These are phyloP conservation scores for Ctenochaetus hawaiiensis DNA, from an alignment of 2,797 vertebrate genomes.

Conservation along the genomic window DNA sequence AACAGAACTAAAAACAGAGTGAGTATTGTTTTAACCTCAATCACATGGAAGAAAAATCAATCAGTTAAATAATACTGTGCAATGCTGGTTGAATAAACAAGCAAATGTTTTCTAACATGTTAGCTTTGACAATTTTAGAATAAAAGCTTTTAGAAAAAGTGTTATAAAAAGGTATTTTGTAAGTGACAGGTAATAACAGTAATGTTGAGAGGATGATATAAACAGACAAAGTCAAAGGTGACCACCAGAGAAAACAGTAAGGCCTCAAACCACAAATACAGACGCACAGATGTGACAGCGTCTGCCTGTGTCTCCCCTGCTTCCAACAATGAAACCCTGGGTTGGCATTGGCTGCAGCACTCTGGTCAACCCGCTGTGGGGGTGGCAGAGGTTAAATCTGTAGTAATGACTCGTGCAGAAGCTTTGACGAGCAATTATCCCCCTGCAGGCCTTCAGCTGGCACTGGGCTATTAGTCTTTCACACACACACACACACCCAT, in stretches of 20 bases:
- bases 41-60: too few species aligned
- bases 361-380: slow-evolving; percentile 33
- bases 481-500: slow-evolving; percentile 17
- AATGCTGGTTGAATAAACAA: background rate
- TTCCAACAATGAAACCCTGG: slow-evolving; percentile 41
- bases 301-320: slow-evolving; percentile 16
- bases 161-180: too few species aligned
- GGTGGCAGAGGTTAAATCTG: slow-evolving; percentile 73
- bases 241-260: slow-evolving; percentile 14
- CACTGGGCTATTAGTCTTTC: slow-evolving; percentile 53
- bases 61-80: too few species aligned
- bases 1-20: background rate
- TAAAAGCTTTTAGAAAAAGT: background rate
- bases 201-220: background rate
- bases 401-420: slow-evolving; percentile 74
- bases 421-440: slow-evolving; percentile 79
- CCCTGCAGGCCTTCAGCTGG: slow-evolving; percentile 51
- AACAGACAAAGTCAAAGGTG: slow-evolving; percentile 24
- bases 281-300: slow-evolving; percentile 34
- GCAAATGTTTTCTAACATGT: background rate
- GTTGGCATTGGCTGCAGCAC: slow-evolving; percentile 32
- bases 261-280: slow-evolving; percentile 24
- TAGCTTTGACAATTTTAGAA: background rate
- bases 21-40: too few species aligned
- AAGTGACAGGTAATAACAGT: background rate